A percentile compares a stretch with the other conserved stretches of the same genome.
Conservation (phyloP, 64 coral and sea anemone genomes). For the Stichodactyla mertensii region DNA sequence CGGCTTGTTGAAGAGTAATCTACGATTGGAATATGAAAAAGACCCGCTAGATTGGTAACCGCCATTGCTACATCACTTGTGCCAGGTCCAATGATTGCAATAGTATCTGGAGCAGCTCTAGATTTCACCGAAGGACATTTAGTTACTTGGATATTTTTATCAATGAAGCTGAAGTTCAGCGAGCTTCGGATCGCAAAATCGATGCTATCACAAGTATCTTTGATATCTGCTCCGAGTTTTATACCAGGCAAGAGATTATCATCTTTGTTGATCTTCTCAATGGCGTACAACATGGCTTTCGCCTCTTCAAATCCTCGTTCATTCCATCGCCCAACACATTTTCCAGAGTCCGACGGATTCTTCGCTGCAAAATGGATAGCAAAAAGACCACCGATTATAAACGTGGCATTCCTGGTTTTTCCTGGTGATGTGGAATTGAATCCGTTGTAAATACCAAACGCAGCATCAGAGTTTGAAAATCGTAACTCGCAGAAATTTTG, state of each 20-base stretch:
- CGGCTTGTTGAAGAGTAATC: constrained; percentile 70
- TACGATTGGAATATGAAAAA: constrained; percentile 83
- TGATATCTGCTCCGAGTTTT: constrained; percentile 61
- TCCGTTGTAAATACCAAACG: background rate
- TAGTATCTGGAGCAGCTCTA: background rate
- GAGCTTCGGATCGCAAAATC: constrained; percentile 71
- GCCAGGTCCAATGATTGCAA: constrained; percentile 56
- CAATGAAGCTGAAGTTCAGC: constrained; percentile 72
- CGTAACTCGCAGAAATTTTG: background rate
- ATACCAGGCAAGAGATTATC: constrained; percentile 67
- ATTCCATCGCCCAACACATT: constrained; percentile 55
- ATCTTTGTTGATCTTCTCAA: constrained; percentile 65
- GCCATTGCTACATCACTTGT: constrained; percentile 78
- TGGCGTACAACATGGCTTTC: constrained; percentile 62
- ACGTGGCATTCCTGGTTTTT: constrained; percentile 40
- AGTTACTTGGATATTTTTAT: constrained; percentile 30
- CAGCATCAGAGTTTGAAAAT: background rate
- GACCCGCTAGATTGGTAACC: constrained; percentile 56
- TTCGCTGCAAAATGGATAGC: constrained; percentile 56
- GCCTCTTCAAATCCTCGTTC: constrained; percentile 53
- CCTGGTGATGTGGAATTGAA: background rate
- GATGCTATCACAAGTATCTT: constrained; percentile 74
- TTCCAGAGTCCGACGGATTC: background rate
- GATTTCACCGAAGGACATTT: background rate
- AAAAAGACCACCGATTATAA: constrained; percentile 70